Base-by-base conservation (phyloP, 2,888 invertebrate species). In the Leptinotarsa tumamoca region DNA sequence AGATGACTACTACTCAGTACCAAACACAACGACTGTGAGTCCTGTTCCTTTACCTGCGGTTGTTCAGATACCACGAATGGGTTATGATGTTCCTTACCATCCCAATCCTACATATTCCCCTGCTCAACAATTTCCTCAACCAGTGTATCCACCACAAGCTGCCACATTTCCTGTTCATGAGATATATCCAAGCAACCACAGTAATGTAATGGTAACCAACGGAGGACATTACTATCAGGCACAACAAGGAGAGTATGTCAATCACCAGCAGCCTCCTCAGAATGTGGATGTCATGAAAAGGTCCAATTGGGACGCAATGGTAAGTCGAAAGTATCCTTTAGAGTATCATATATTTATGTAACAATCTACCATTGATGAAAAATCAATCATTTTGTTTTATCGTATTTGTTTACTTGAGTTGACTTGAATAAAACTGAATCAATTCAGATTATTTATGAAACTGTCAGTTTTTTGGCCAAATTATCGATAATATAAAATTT, bases 191-290 rank as follows among this genome's bases (percentile, higher is more conserved):
- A 50, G 43, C 1, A 72, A 63, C 63, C 75, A 72, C 21, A 51
- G 43, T 43, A 86, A 84, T 76, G 82, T 87, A 43, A 82, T 86
- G 54, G 69, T 85, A 3, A 69, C 86, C 4, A 87, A 86, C 69
- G 86, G 86, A 14, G 85, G 85, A 0, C 87, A 87, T 71, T 86
- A 86, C 72, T 88, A 88, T 80, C 83, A 86, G 50, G 80, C 87
- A 27, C 75, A 76, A 10, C 80, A 80, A n/a, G 67, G 77, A 7
- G 80, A 83, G 27, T 80, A 75, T 69, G 76, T 78, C n/a, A 71
- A 74, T 67, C 67, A 72, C 43, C 68, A 73, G 18, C 79, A 79
- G 27, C 23, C 56, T 15, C 71, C 74, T 61, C 81, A 78, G 56
- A 73, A 74, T 54, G 72, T 77, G 23, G 83, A 83, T n/a, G 69